These are phyloP conservation scores for Athalia cordata DNA, from an alignment of 2,888 invertebrate species.

Conservation along the genomic window DNA sequence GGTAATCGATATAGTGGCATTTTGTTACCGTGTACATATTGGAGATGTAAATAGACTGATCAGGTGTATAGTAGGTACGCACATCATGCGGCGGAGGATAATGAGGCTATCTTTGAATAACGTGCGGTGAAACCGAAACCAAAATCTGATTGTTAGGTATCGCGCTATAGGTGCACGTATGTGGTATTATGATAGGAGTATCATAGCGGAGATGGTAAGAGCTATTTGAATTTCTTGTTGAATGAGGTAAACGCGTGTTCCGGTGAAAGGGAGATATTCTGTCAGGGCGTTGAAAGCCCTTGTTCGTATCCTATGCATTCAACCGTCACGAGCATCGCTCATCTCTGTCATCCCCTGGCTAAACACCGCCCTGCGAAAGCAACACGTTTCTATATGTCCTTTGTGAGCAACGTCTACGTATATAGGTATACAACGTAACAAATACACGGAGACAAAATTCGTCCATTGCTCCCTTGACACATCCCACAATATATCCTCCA, in stretches of 20 bases:
- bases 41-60: no score
- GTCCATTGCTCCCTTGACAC: conserved; percentile 35
- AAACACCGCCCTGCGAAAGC: not conserved
- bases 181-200: not conserved
- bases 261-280: not conserved
- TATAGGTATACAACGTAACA: no score
- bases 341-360: conserved; percentile 9
- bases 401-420: no score
- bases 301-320: not conserved
- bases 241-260: conserved; percentile 12
- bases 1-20: no score
- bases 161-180: no score
- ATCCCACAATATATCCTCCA: not conserved
- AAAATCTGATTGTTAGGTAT: no score
- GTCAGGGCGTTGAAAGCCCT: conserved; percentile 20
- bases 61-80: no score
- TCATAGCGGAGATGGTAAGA: not conserved
- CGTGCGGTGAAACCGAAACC: no score
- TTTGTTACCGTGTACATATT: no score
- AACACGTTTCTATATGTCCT: no score
- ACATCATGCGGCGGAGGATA: no score
- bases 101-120: no score
- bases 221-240: conserved; percentile 14
- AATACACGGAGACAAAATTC: not conserved
- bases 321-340: conserved; percentile 22